Evolutionary conservation across 2,797 vertebrate genomes (phyloP), one percentile per base, ranked within the genome.

Genomic region (Champsocephalus esox): DNA sequence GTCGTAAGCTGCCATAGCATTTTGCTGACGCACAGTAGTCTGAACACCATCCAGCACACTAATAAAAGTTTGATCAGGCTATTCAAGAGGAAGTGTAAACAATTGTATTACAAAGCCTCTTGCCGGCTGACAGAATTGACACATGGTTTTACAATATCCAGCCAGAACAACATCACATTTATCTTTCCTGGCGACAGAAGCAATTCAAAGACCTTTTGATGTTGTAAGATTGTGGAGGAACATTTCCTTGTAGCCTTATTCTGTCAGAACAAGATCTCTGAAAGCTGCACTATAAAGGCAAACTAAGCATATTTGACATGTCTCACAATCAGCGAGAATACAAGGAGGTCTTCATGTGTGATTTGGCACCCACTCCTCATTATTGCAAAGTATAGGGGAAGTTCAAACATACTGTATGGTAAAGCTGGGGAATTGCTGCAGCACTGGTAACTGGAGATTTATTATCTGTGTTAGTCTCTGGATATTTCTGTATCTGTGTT

Each of bases 121-220:
- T 70, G 66, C 73, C 12, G 61, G 70, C 88, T 81, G 90, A 89
- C 81, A 82, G 84, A 84, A 85, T 84, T 90, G 90, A 92, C 92
- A 87, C 81, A 77, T 85, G 73, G 84, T 83, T 89, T 89, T 89
- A 91, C 82, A 88, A 88, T 90, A 83, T 84, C 84, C 88, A 88
- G 85, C 91, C 86, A 89, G 85, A 87, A 90, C 86, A 91, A 89
- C 87, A 67, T 79, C 76, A 77, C 86, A 90, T 93, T 92, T 88
- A 93, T 94, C 94, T 92, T 89, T 73, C 77, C 65, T 79, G 74
- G 88, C 45, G 88, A 93, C 91, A 90, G 81, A 88, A 81, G 83
- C 87, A 83, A 91, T 93, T 94, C 91, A 93, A 87, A 92, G 81
- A 82, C 73, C 82, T 91, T 93, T 93, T 92, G 93, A 93, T 93